A percentile compares a stretch with the other conserved stretches of the same genome.
These are phyloP conservation scores for Hycleus cichorii DNA, from an alignment of 1,140 invertebrate genomes.

Conservation along the genomic window DNA sequence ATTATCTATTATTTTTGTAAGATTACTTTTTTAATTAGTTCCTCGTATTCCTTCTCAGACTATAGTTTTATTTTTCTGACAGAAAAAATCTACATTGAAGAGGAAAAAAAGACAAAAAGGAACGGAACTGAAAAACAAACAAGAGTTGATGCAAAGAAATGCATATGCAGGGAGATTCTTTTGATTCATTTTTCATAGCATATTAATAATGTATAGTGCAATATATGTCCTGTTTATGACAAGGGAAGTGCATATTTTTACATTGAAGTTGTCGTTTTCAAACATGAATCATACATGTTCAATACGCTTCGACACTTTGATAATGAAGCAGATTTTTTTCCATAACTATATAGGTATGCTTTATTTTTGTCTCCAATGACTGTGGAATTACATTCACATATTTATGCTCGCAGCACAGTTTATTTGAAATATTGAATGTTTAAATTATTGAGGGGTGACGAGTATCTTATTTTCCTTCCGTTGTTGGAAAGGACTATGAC, in stretches of 20 bases:
- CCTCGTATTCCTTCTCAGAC: slow-evolving; percentile 7
- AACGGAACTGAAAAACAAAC: slow-evolving; percentile 1
- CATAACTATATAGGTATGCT: slow-evolving; percentile 19
- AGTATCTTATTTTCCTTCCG: too few species aligned
- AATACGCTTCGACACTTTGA: slow-evolving; percentile 41
- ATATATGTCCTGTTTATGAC: slow-evolving; percentile 40
- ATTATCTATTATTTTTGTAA: slow-evolving; percentile 16
- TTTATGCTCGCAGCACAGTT: slow-evolving; percentile 7
- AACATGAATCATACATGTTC: slow-evolving; percentile 38
- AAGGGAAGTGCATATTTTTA: slow-evolving; percentile 40
- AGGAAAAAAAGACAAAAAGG: slow-evolving; percentile 1
- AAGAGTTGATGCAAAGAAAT: slow-evolving; percentile 14
- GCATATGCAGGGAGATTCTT: slow-evolving; percentile 15
- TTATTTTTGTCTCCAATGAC: slow-evolving; percentile 28
- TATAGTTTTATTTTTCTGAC: not conserved
- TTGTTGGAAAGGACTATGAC: too few species aligned
- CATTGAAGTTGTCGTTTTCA: slow-evolving; percentile 39
- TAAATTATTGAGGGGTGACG: too few species aligned
- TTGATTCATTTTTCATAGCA: slow-evolving; percentile 34
- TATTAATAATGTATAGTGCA: slow-evolving; percentile 40
- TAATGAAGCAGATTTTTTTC: slow-evolving; percentile 39
- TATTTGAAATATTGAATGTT: too few species aligned
- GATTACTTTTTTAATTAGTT: slow-evolving; percentile 22
- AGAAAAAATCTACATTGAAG: not conserved
- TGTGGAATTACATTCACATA: slow-evolving; percentile 21